A percentile compares a stretch with the other conserved stretches of the same genome.
Evolutionary conservation across 2,888 invertebrate genomes (phyloP).

Genomic region (Crioceris asparagi): DNA sequence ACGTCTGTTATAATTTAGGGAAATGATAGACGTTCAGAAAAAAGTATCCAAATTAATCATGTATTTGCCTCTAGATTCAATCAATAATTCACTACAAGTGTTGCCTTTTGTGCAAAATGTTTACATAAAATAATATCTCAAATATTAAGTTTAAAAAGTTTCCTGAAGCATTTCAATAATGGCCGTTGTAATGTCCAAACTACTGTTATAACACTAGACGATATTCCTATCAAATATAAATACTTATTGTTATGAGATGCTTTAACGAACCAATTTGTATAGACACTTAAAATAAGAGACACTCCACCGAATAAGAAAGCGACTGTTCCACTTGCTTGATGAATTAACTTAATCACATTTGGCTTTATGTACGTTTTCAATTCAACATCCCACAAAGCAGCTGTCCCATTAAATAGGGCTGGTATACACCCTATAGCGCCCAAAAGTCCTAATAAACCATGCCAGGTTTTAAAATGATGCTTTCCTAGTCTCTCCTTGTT

Average conservation of each 20-base stretch:
- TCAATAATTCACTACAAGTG: no score
- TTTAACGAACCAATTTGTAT: conserved; percentile 25
- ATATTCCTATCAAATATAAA: conserved; percentile 15
- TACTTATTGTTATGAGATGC: conserved; percentile 15
- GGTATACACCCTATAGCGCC: conserved; percentile 25
- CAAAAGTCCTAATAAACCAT: conserved; percentile 31
- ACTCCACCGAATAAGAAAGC: conserved; percentile 24
- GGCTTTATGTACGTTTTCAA: conserved; percentile 22
- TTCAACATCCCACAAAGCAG: conserved; percentile 27
- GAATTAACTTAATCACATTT: conserved; percentile 23
- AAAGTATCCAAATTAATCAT: no score
- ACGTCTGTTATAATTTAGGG: no score
- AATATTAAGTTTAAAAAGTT: conserved; percentile 12
- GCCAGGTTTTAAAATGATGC: conserved; percentile 32
- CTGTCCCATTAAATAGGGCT: conserved; percentile 28
- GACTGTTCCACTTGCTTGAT: conserved; percentile 21
- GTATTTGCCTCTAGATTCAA: no score
- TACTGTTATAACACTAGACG: conserved; percentile 13
- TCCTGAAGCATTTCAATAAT: conserved; percentile 15
- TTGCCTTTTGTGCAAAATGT: no score
- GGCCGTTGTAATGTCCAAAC: conserved; percentile 22
- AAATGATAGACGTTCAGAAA: no score
- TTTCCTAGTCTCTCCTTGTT: conserved; percentile 29
- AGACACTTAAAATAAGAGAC: conserved; percentile 23
- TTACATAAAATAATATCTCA: no score